A percentile compares a stretch with the other conserved stretches of the same genome.
phyloP scores from a whole-genome alignment of 2,797 vertebrate genomes.

The Buphagus erythrorhynchus region DNA sequence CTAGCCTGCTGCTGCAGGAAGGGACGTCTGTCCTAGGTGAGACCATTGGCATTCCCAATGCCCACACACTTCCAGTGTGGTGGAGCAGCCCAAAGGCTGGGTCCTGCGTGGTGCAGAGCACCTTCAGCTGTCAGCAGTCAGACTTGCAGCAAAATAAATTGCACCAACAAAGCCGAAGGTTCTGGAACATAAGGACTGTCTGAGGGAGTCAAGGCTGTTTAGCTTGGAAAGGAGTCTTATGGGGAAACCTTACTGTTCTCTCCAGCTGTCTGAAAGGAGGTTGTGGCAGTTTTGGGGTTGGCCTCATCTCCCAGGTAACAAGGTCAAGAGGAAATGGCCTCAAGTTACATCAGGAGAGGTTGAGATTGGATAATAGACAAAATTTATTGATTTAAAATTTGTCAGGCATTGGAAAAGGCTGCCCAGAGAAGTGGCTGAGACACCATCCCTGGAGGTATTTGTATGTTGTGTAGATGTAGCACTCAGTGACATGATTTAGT shows the following conservation, averaged over 20 bases:
- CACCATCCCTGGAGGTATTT: background rate
- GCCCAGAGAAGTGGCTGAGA: background rate
- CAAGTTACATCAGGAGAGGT: fast-evolving
- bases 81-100: background rate
- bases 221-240: background rate
- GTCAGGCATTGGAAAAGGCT: background rate
- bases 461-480: fast-evolving
- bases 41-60: background rate
- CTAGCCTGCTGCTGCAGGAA: fast-evolving
- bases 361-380: background rate
- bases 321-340: background rate
- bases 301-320: background rate
- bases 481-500: background rate
- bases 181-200: fast-evolving
- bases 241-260: fast-evolving
- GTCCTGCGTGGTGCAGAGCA: background rate
- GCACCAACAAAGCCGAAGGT: background rate
- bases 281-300: fast-evolving
- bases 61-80: too few species aligned
- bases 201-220: background rate
- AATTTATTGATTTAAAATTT: background rate
- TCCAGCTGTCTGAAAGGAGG: background rate
- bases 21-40: background rate
- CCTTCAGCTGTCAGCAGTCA: background rate
- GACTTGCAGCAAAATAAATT: background rate